Evolutionary conservation across 2,888 invertebrate species (phyloP), one percentile per base, ranked within the genome.

Genomic region (Apamea sordens): DNA sequence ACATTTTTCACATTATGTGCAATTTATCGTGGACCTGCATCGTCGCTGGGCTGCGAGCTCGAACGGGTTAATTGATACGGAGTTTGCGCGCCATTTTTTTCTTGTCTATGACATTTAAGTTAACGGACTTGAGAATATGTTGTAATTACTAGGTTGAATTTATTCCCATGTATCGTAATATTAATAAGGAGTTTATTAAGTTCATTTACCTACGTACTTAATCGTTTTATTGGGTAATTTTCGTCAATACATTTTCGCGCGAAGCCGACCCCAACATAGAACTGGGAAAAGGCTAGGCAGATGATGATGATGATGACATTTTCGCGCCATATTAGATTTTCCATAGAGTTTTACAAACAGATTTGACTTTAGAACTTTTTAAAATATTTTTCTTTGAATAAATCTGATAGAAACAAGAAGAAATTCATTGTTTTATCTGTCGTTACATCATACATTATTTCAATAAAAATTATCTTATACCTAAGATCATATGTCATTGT

Each of bases 401-500:
- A 32, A 65, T 77, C 11, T 2, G 11, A 69, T 71, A 78, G 78
- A 76, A 73, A 71, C 79, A 72, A 74, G 44, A 76, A 84, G 68
- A 85, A 85, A 87, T 69, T 15, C 56, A 41, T 72, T 67, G 8
- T 75, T 69, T 15, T 75, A 50, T 53, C 47, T 68, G 47, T 41
- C 59, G 47, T 88, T 88, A 89, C 89, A 88, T 88, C 88, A 88
- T 89, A 73, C 65, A 41, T 61, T 72, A 74, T 80, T 85, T 88
- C 32, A 82, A 73, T 84, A 28, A 75, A 77, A 74, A 64, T 88
- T 88, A 88, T 89, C 88, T 81, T 63, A 32, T 73, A 64, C 78
- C 77, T 79, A 89, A 85, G 88, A 59, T 89, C 86, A 82, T 70
- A 81, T 84, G 88, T 88, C 88, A 89, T n/a, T n/a, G 72, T 74